Evolutionary conservation across 1,140 invertebrate species (phyloP).

Genomic region (Gryllus bimaculatus): DNA sequence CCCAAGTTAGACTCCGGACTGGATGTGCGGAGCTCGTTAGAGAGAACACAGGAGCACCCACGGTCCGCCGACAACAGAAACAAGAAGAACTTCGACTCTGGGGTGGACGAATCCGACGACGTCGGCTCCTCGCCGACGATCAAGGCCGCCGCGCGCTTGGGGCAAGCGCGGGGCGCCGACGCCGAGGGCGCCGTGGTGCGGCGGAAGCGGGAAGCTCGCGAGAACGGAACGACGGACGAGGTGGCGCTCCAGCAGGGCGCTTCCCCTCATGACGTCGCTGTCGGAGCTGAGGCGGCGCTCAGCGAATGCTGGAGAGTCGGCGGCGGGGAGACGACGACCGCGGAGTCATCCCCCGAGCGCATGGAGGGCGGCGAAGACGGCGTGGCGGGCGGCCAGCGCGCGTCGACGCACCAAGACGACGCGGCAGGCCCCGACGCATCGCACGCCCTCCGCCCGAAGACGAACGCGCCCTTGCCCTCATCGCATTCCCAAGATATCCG

Average conservation of each 20-base stretch:
- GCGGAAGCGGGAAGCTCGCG: too few species aligned
- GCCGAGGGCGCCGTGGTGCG: too few species aligned
- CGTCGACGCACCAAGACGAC: too few species aligned
- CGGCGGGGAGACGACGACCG: conserved; percentile 28
- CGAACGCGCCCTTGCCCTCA: background rate
- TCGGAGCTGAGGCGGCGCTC: conserved; percentile 35
- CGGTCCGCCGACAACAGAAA: background rate
- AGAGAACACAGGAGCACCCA: background rate
- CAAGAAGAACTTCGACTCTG: background rate
- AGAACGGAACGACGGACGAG: background rate
- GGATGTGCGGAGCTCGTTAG: background rate
- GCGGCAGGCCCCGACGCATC: background rate
- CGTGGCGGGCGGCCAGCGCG: background rate
- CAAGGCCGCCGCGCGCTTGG: too few species aligned
- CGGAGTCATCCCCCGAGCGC: conserved; percentile 16
- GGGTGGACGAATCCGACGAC: background rate
- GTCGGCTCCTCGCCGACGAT: background rate
- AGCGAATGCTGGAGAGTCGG: conserved; percentile 34
- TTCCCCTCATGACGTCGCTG: conserved; percentile 38
- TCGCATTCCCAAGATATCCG: background rate
- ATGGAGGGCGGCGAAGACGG: background rate
- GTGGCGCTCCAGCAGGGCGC: conserved; percentile 17
- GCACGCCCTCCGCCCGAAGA: too few species aligned
- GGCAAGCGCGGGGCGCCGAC: too few species aligned
- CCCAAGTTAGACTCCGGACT: background rate